Evolutionary conservation across 2,797 vertebrate genomes (phyloP), one percentile per base, ranked within the genome.

Genomic region (Pogonophryne albipinna): DNA sequence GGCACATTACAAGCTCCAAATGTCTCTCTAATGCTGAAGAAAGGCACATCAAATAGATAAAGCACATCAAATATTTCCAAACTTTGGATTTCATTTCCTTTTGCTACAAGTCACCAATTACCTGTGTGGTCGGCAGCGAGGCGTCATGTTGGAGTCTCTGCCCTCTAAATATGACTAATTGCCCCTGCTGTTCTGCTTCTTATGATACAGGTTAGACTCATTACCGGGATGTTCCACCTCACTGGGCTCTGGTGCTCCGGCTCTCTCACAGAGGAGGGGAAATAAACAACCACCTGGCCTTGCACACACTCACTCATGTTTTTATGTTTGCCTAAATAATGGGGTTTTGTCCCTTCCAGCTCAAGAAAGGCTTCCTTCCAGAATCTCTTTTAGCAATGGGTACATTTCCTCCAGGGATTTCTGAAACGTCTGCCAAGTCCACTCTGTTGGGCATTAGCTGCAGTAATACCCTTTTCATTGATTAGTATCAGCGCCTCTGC

Each of bases 101-200:
- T 42, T 14, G 16, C n/a, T 2, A 10, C 0, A 2, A 71, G 51
- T 81, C 63, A 45, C 14, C 60, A 41, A 42, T 85, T 78, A 85
- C 72, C 66, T 72, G 67, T 10, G 69, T 31, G 72, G 57, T 75
- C 78, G 63, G 79, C 68, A 50, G 81, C 53, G 59, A 55, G 69
- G 71, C 45, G 0, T 47, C 42, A 4, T 69, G 83, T 75, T 17
- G 65, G 61, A 73, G 82, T 56, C 74, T 64, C 82, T 64, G 8
- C 79, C 73, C 78, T 84, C 87, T 89, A 88, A 92, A 91, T 84
- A 68, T 82, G 83, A 91, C 89, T 93, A 93, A 92, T 92, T 86
- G 82, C 64, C 66, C 79, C 83, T 78, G 85, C 89, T 92, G 91
- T 85, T 86, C 76, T 66, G 80, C 87, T 71, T 82, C 76, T 90